A percentile compares a stretch with the other conserved stretches of the same genome.
Evolutionary conservation across 2,888 invertebrate genomes (phyloP).

Genomic region (Crematogaster levior): DNA sequence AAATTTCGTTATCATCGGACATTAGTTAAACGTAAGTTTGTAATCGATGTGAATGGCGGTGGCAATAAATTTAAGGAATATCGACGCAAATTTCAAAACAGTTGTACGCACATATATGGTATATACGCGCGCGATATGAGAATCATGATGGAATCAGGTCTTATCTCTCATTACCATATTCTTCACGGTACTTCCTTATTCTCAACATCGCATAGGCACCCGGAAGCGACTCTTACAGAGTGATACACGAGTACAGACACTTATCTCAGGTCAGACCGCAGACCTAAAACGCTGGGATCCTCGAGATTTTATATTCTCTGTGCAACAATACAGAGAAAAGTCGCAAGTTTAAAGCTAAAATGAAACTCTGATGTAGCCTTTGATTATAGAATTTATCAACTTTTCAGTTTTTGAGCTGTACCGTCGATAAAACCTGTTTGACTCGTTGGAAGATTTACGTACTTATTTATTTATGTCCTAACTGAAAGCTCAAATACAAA

Average conservation of each 20-base stretch:
- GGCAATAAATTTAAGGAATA: conserved; percentile 7
- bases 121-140: conserved; percentile 20
- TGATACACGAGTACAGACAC: conserved; percentile 65
- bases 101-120: background rate
- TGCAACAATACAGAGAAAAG: background rate
- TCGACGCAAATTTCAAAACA: background rate
- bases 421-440: conserved; percentile 40
- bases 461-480: conserved; percentile 55
- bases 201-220: conserved; percentile 65
- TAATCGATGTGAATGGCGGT: background rate
- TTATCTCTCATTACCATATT: conserved; percentile 60
- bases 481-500: conserved; percentile 39
- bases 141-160: conserved; percentile 51
- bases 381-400: conserved; percentile 25
- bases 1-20: background rate
- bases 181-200: conserved; percentile 66
- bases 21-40: background rate
- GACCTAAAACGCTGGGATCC: conserved; percentile 39
- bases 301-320: background rate
- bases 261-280: conserved; percentile 52
- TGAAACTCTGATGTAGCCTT: background rate
- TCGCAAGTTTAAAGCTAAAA: background rate
- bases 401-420: background rate
- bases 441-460: conserved; percentile 57
- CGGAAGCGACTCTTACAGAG: conserved; percentile 66